Base-by-base conservation (phyloP, 2,113 vertebrate genomes). In the Tragelaphus imberbis region DNA sequence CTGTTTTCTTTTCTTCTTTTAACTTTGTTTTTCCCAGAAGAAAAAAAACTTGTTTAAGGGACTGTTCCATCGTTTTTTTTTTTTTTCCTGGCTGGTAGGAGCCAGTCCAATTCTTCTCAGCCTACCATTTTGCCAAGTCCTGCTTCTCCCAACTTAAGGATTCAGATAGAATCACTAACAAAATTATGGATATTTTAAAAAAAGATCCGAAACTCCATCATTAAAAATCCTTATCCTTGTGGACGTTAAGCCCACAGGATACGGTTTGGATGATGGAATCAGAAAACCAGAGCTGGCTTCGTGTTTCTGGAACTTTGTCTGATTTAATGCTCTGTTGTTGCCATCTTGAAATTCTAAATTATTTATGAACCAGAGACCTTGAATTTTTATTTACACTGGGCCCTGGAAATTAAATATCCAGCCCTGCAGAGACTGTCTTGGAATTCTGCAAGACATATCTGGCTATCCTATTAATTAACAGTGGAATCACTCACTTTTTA, bases 251-350 rank as follows among this genome's bases (percentile, higher is more conserved):
- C 16, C 6, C 14, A 12, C n/a, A 17, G 36, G 44, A 33, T 61
- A 85, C 23, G 79, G 82, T 86, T 30, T 58, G 28, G 10, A 51
- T 79, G 33, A 25, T 6, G 30, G 58, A 82, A 36, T 68, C 30
- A 58, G 87, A 82, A 92, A 95, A 16, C 1, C 40, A 84, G 56
- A 80, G 3, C 15, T 49, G 53, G 25, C 8, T 55, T 56, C 11
- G 1, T 44, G 65, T 16, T 23, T 0, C 0, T 6, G 7, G 19
- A 84, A 71, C 3, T 44, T 7, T 33, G 9, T 19, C 47, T n/a
- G 36, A 15, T 44, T 84, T 51, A 61, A 88, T 51, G 49, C 5
- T 65, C 33, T 91, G 1, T 9, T 61, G 6, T 40, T 86, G 44
- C 15, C 47, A 55, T 58, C 47, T 30, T 88, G 5, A 82, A 79